Conservation (phyloP, 1,140 invertebrate species). For the Sweltsa coloradensis region DNA sequence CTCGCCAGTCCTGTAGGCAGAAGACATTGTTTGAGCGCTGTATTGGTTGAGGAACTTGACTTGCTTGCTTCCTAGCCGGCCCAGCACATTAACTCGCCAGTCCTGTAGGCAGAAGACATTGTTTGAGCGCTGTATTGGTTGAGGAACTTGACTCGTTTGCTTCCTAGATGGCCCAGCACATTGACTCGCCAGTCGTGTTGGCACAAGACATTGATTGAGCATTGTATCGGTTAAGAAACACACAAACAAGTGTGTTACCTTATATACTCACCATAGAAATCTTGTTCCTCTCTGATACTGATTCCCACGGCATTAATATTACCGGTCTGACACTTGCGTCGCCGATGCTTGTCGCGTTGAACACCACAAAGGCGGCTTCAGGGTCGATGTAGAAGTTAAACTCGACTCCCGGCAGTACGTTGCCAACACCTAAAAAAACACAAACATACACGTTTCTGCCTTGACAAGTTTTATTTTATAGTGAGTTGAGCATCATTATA, state of each 20-base stretch:
- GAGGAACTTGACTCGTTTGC: background rate
- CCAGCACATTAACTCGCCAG: background rate
- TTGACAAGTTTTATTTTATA: no score
- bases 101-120: background rate
- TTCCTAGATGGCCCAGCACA: background rate
- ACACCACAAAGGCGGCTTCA: slow-evolving; percentile 42
- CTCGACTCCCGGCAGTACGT: slow-evolving; percentile 38
- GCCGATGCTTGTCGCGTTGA: slow-evolving; percentile 25
- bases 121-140: background rate
- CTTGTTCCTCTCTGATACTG: slow-evolving; percentile 13
- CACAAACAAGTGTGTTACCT: background rate
- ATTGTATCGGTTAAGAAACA: no score
- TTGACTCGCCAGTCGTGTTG: background rate
- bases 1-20: slow-evolving; percentile 30
- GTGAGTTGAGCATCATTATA: no score
- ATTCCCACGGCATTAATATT: slow-evolving; percentile 36
- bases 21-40: background rate
- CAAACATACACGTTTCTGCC: no score
- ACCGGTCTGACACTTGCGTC: slow-evolving; percentile 20
- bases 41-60: background rate
- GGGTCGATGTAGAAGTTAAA: slow-evolving; percentile 55
- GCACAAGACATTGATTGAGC: no score
- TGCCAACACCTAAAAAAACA: slow-evolving; percentile 29
- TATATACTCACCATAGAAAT: slow-evolving; percentile 26
- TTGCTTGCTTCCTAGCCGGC: background rate